A percentile compares a stretch with the other conserved stretches of the same genome.
Evolutionary conservation across 2,797 vertebrate genomes (phyloP).

Genomic region (Danio choprae): DNA sequence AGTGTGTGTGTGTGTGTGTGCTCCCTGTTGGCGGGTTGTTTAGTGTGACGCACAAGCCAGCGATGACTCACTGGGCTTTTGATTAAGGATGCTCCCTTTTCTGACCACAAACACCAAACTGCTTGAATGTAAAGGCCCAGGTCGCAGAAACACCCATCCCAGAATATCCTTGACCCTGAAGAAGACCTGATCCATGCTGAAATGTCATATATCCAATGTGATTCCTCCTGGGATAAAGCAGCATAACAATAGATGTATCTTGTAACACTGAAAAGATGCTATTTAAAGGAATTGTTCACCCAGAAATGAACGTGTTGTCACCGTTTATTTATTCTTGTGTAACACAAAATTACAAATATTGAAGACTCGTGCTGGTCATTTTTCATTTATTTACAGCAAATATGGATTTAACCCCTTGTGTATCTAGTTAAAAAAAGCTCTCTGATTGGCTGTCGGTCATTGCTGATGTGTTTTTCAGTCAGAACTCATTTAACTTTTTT

Average conservation of each 20-base stretch:
- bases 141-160: conserved; percentile 40
- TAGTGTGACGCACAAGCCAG: conserved; percentile 49
- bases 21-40: conserved; percentile 32
- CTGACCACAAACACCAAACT: conserved; percentile 14
- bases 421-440: too few species aligned
- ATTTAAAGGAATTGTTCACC: background rate
- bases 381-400: background rate
- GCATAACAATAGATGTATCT: background rate
- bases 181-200: conserved; percentile 38
- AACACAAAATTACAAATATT: background rate
- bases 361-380: background rate
- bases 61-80: conserved; percentile 63
- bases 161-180: conserved; percentile 34
- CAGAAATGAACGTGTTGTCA: background rate
- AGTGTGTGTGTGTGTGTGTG: background rate
- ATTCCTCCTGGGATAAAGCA: background rate
- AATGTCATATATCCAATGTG: conserved; percentile 41
- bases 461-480: too few species aligned
- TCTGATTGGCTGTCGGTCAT: too few species aligned
- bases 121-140: conserved; percentile 47
- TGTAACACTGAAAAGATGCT: background rate
- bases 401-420: background rate
- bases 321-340: background rate
- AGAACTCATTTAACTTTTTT: too few species aligned
- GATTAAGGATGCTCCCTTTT: conserved; percentile 57